Conservation (phyloP, 2,888 invertebrate species). For the Leucophenga maculata region DNA sequence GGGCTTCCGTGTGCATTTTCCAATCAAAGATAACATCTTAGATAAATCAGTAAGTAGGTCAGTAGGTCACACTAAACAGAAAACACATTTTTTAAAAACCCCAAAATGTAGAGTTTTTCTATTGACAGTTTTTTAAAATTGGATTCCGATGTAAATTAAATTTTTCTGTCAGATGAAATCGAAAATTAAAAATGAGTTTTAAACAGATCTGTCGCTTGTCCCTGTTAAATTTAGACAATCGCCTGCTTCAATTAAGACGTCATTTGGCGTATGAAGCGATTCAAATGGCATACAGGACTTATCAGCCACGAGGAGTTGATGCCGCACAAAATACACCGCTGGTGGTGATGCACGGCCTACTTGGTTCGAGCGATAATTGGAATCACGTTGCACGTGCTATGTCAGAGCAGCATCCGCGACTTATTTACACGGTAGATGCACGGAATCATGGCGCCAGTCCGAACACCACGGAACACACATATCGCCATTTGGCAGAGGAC, state of each 20-base stretch:
- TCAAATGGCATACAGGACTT: background rate
- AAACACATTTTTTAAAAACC: too few species aligned
- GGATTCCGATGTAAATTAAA: background rate
- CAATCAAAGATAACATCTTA: too few species aligned
- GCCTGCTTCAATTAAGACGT: too few species aligned
- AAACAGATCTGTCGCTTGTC: too few species aligned
- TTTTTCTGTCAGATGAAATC: background rate
- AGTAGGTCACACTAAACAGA: too few species aligned
- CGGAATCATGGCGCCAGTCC: conserved; percentile 45
- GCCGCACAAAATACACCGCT: conserved; percentile 9
- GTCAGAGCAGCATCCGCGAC: background rate
- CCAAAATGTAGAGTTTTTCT: too few species aligned
- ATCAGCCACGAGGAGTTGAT: background rate
- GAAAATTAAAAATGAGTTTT: too few species aligned
- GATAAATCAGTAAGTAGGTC: too few species aligned
- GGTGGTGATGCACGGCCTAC: conserved; percentile 21
- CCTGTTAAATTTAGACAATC: too few species aligned
- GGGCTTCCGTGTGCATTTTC: too few species aligned
- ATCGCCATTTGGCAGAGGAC: conserved; percentile 38
- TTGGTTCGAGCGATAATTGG: conserved; percentile 30
- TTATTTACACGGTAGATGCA: conserved; percentile 36
- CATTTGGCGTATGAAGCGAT: background rate
- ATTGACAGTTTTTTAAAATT: background rate
- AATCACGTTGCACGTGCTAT: background rate
- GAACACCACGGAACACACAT: conserved; percentile 24